These are phyloP conservation scores for Orbicella faveolata DNA, from an alignment of 64 coral and sea anemone genomes.

Conservation along the genomic window DNA sequence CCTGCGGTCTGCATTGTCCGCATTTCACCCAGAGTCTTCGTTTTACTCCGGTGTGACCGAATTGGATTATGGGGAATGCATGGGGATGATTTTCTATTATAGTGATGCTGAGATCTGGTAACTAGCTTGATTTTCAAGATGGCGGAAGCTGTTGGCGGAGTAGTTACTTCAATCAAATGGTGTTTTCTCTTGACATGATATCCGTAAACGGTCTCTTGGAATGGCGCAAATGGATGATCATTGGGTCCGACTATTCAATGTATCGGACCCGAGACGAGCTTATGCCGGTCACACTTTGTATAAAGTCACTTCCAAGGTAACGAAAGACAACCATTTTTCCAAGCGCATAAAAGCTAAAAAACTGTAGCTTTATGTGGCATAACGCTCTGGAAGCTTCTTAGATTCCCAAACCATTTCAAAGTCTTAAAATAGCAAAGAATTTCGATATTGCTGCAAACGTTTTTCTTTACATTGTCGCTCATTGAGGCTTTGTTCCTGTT, in stretches of 20 bases:
- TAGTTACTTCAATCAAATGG: not conserved
- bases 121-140: not conserved
- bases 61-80: too few relatives aligned
- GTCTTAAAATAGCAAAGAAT: too few relatives aligned
- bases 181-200: not conserved
- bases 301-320: conserved; percentile 48
- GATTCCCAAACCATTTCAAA: too few relatives aligned
- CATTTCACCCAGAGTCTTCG: too few relatives aligned
- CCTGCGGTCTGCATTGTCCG: too few relatives aligned
- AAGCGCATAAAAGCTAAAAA: not conserved
- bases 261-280: conserved; percentile 89
- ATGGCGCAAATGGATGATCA: conserved; percentile 56
- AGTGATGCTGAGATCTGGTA: not conserved
- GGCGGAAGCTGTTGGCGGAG: not conserved
- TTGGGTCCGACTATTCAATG: conserved; percentile 83
- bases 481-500: too few relatives aligned
- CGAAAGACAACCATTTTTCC: not conserved
- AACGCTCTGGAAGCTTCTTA: too few relatives aligned
- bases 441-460: too few relatives aligned
- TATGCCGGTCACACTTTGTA: conserved; percentile 81
- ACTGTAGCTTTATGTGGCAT: too few relatives aligned
- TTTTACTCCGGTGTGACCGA: too few relatives aligned
- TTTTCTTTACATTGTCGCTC: too few relatives aligned
- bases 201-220: not conserved
- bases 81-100: not conserved